These are phyloP conservation scores for Tylochromis polylepis DNA, from an alignment of 2,113 vertebrate species.

Conservation along the genomic window DNA sequence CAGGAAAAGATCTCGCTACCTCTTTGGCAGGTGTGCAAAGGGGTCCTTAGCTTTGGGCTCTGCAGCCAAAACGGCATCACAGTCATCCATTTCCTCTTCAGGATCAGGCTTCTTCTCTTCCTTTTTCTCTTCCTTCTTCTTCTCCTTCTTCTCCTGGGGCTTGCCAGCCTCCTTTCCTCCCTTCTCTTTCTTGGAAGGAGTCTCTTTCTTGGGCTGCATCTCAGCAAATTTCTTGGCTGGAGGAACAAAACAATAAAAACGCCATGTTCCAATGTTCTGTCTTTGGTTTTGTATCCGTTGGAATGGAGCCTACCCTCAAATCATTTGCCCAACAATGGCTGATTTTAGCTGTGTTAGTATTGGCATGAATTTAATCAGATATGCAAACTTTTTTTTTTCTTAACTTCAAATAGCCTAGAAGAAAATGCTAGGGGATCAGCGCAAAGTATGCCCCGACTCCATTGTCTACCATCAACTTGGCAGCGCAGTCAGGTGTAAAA, in stretches of 20 bases:
- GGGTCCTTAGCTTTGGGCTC: constrained; percentile 91
- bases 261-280: background rate
- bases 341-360: background rate
- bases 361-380: background rate
- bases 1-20: constrained; percentile 55
- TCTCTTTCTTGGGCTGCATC: constrained; percentile 86
- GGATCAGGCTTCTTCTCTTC: constrained; percentile 78
- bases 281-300: background rate
- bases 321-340: background rate
- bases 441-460: background rate
- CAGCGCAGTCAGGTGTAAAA: background rate
- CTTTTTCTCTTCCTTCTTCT: constrained; percentile 86
- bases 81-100: constrained; percentile 85
- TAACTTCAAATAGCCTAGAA: background rate
- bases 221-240: constrained; percentile 90
- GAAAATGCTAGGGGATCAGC: background rate
- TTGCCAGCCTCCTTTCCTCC: constrained; percentile 73
- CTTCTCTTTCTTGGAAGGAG: constrained; percentile 83
- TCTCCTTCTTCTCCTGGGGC: constrained; percentile 76
- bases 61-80: constrained; percentile 81
- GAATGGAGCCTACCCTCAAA: background rate
- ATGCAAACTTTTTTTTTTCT: background rate
- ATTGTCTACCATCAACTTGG: background rate
- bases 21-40: constrained; percentile 86
- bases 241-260: background rate